Evolutionary conservation across 2,797 vertebrate species (phyloP), one percentile per base, ranked within the genome.

Genomic region (Cyclura pinguis): DNA sequence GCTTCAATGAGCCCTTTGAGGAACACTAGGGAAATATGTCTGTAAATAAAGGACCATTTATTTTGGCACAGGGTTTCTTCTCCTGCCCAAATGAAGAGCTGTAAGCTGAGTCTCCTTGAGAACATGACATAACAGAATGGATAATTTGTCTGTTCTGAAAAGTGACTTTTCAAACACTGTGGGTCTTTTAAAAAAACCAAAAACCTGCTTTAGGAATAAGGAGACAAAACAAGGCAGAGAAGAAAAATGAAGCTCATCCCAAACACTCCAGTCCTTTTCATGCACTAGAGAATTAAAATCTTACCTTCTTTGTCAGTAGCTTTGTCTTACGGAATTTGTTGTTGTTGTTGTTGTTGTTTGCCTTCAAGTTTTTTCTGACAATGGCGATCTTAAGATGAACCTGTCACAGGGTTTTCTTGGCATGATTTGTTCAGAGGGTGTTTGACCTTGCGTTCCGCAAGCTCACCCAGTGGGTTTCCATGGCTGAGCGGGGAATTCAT

Each of bases 11-110:
- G 42, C 88, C 93, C 92, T 94, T 90, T 84, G 92, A 95, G 92
- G 90, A 95, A 90, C 91, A 80, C 73, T 92, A 93, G 87, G 80
- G 50, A 92, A 85, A 93, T 93, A 88, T 67, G 52, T 94, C 95
- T 94, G 92, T 96, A 96, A 95, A 94, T 88, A 94, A 69, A 74
- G 90, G 89, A 92, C 80, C 38, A 91, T 96, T 95, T 93, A 93
- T 95, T 92, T 92, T 94, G 91, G 72, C 89, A 91, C 6, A 13
- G 82, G 77, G 62, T 89, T 90, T 95, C 62, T 93, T 94, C 92
- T 81, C 72, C 78, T 91, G 82, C 80, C 89, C 76, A 92, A 94
- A 95, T 94, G 93, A 94, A 95, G 88, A 83, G 81, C 86, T 78
- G 69, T 12, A 50, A 86, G 67, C 67, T 89, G 77, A 93, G 86